Base-by-base conservation (phyloP, 2,113 vertebrate genomes). In the Lycaon pictus region DNA sequence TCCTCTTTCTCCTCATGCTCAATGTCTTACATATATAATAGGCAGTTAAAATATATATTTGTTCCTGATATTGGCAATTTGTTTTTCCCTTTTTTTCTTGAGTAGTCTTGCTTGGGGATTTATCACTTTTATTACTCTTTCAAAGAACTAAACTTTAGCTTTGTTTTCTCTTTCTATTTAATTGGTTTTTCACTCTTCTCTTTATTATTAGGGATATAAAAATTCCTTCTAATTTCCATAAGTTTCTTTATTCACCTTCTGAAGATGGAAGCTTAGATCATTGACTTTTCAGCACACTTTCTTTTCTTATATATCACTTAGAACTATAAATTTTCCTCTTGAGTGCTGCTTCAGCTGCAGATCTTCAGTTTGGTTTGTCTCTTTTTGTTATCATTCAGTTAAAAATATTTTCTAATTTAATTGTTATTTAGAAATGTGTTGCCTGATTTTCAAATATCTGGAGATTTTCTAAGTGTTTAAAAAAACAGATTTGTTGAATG, bases 151-250 rank as follows among this genome's bases (percentile, higher is more conserved):
- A 62, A 0, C 10, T 88, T 93, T 35, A 88, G 25, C 1, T 85
- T 82, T 92, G 32, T 80, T 84, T 91, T 85, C 22, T 48, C 43
- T 77, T 84, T 82, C 17, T 69, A 22, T 63, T 92, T 72, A 60
- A 89, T 88, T 95, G 23, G 2, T 27, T 72, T 94, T 94, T 65
- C 72, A 6, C 43, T 84, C 62, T 84, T 93, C 16, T 63, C 29
- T 91, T 53, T 84, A 85, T 85, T 92, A 48, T 56, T 95, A 87
- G 63, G 90, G 76, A 77, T 62, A 67, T 20, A 67, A 23, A 95
- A 25, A 72, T 81, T 53, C 20, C 27, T 97, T 93, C 22, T 86
- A 27, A 58, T 65, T 79, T 77, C 27, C 69, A 69, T 77, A 17
- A 22, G 3, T 74, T 63, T 90, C 25, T 72, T 84, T 79, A 62